Base-by-base conservation (phyloP, 2,113 vertebrate species). In the Spermophilus dauricus region DNA sequence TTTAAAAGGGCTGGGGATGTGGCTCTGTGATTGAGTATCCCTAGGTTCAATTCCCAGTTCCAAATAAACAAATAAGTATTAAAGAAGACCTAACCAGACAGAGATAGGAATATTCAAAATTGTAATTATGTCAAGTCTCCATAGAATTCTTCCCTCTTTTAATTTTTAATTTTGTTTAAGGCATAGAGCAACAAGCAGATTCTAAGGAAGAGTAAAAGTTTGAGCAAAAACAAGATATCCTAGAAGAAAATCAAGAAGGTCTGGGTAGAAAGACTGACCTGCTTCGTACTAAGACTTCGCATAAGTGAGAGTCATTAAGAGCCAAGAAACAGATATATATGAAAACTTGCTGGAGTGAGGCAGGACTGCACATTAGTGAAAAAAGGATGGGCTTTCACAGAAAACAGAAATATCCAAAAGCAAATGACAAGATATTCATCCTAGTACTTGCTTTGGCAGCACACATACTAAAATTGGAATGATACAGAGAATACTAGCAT, bases 361-460 rank as follows among this genome's bases (percentile, higher is more conserved):
- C 0, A 0, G 37, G 5, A 51, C 76, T 83, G 16, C 11, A 87
- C 28, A 83, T 61, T 12, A 61, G n/a, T 30, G 22, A 45, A 45
- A 30, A 58, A 48, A 75, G 37, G 30, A 61, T 24, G 39, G 22
- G 5, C 24, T 58, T 91, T 76, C 48, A 70, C 70, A 51, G 81
- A 82, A 80, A 18, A 92, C 13, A 87, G 12, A 42, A 95, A 93
- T 63, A 56, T 20, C 58, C 90, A 95, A 86, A 93, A 69, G 83
- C 2, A 73, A 3, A 76, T 53, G 32, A 67, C 32, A 87, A 91
- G 37, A 86, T 56, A 7, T 39, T 63, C 37, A 42, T 78, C 72
- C 42, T 91, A 65, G 56, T 58, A 20, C 56, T 58, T 22, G 20
- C 20, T 58, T 24, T 58, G 56, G 56, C 56, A 58, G 56, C 20